A percentile compares a stretch with the other conserved stretches of the same genome.
Conservation (phyloP, 2,797 vertebrate genomes). For the Macropus fuliginosus region DNA sequence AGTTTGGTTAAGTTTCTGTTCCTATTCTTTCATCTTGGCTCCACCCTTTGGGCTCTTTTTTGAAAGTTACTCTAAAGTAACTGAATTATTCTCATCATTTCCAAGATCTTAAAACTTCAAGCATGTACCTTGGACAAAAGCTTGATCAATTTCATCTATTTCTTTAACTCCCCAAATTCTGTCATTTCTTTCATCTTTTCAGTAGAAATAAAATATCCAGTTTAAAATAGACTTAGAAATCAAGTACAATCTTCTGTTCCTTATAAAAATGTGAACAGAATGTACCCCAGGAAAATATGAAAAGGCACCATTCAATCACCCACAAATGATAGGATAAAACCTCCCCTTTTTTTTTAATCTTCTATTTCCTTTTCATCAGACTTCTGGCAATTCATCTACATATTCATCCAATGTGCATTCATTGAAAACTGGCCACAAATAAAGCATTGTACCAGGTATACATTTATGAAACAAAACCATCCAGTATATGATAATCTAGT, state of each 20-base stretch:
- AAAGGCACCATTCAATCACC: not conserved
- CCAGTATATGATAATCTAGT: not conserved
- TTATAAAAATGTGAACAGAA: conserved; percentile 36
- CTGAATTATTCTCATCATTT: not conserved
- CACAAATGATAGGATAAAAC: conserved; percentile 14
- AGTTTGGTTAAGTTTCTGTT: not conserved
- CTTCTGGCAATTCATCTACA: conserved; percentile 17
- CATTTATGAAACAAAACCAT: not conserved
- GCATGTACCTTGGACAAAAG: conserved; percentile 3
- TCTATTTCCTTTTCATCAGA: not conserved
- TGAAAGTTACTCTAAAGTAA: not conserved
- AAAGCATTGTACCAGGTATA: not conserved
- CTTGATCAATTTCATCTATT: not conserved
- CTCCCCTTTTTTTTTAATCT: conserved; percentile 35
- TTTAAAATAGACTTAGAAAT: conserved; percentile 35
- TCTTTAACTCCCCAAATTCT: not conserved
- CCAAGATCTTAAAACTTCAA: not conserved
- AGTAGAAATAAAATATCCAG: conserved; percentile 37
- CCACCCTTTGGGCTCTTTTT: not conserved
- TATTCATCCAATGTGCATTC: conserved; percentile 9
- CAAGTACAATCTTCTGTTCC: not conserved
- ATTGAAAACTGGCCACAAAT: not conserved
- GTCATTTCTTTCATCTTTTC: not conserved
- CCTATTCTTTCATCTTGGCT: not conserved
- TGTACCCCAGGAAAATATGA: conserved; percentile 38